phyloP scores from a whole-genome alignment of 2,888 invertebrate genomes.

The Noctua janthina region DNA sequence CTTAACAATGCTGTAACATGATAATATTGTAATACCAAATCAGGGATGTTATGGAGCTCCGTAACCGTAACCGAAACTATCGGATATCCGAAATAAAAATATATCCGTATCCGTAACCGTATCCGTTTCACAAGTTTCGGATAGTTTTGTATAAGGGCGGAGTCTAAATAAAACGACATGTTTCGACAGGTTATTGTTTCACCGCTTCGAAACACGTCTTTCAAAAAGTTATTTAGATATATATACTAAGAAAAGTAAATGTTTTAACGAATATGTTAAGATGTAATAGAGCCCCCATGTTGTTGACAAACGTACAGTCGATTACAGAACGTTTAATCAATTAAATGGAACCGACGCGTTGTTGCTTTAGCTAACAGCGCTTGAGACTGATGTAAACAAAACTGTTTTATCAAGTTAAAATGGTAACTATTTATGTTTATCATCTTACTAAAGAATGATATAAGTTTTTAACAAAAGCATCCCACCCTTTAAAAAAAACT shows the following conservation, averaged over 20 bases:
- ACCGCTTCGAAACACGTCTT: no score
- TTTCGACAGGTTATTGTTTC: no score
- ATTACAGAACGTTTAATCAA: slow-evolving; percentile 58
- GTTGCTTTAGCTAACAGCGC: slow-evolving; percentile 37
- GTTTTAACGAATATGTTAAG: slow-evolving; percentile 19
- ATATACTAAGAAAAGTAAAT: not conserved
- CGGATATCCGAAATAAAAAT: no score
- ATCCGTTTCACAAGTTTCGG: no score
- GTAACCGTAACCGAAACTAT: no score
- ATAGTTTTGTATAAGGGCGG: no score
- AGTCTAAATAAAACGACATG: no score
- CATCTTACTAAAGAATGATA: slow-evolving; percentile 4
- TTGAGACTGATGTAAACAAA: slow-evolving; percentile 42
- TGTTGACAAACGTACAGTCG: slow-evolving; percentile 42
- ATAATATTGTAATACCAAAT: no score
- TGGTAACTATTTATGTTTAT: slow-evolving; percentile 39
- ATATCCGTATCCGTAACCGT: no score
- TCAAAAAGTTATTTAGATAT: not conserved
- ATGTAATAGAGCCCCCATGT: slow-evolving; percentile 23
- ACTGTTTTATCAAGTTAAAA: slow-evolving; percentile 42
- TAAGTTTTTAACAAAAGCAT: not conserved
- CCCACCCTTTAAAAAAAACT: not conserved
- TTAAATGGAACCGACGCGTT: slow-evolving; percentile 37
- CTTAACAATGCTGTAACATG: no score
- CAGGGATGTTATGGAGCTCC: no score